Base-by-base conservation (phyloP, 1,140 invertebrate species). In the Listronotus bonariensis region DNA sequence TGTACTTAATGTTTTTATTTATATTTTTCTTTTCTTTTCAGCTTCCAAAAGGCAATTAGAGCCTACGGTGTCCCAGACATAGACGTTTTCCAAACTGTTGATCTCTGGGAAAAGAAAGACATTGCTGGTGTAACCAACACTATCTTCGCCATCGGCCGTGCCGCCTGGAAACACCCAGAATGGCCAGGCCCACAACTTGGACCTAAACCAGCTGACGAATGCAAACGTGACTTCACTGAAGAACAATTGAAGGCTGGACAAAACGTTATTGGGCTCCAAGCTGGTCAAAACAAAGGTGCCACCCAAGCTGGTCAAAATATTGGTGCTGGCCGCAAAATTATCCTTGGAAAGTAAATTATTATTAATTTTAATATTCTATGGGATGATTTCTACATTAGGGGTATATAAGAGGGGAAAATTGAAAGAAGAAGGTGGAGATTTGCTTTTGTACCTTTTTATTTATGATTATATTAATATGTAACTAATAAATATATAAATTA, bases 1-100 rank as follows among this genome's bases (percentile, higher is more conserved):
- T n/a, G n/a, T n/a, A n/a, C n/a, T n/a, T n/a, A n/a, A n/a, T n/a
- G n/a, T n/a, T n/a, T n/a, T n/a, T n/a, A n/a, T n/a, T n/a, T n/a
- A 26, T 5, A 26, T 26, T 26, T 26, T 26, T 1, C 20, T 26
- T 58, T 53, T 74, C 71, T 80, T 67, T 62, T 3, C 75, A 92
- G 92, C 83, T 97, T 98, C 85, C 94, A 97, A 80, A 88, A 88
- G 59, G 94, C 92, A 0, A 87, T 92, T 66, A 89, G 89, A 71
- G 85, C 85, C 18, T 96, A 96, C 77, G 96, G 96, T 68, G 95
- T 97, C 10, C 86, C 91, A 14, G 92, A 95, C 68, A 89, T 95
- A 51, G 95, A 98, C 80, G 86, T 97, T 0, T 98, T 98, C 86
- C 95, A 98, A 82, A 96, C 95, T 9, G 93, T 96, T 38, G 96